These are phyloP conservation scores for Drosophila borealis DNA, from an alignment of 2,888 invertebrate genomes.

Conservation along the genomic window DNA sequence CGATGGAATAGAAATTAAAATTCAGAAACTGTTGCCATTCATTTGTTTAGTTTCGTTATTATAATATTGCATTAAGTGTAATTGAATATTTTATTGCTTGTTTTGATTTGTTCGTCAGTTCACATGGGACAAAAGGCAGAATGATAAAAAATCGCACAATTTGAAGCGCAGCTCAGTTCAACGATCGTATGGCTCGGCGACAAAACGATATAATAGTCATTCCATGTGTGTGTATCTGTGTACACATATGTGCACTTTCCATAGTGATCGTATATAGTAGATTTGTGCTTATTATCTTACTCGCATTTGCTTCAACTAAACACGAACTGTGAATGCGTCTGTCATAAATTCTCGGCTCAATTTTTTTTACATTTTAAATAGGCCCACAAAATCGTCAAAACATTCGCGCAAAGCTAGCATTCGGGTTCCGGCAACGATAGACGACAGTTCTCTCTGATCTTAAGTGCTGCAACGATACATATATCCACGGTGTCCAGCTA, in stretches of 20 bases:
- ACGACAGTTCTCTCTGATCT: slow-evolving; percentile 42
- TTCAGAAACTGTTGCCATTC: slow-evolving; percentile 28
- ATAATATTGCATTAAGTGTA: slow-evolving; percentile 25
- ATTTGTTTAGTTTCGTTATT: slow-evolving; percentile 16
- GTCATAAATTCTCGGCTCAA: slow-evolving; percentile 63
- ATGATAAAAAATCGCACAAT: slow-evolving; percentile 49
- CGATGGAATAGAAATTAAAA: slow-evolving; percentile 38
- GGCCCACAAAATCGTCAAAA: slow-evolving; percentile 51
- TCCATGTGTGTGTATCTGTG: not conserved
- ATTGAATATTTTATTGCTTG: slow-evolving; percentile 34
- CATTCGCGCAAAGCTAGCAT: slow-evolving; percentile 48
- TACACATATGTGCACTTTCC: slow-evolving; percentile 14
- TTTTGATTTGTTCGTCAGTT: slow-evolving; percentile 20
- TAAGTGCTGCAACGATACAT: not conserved
- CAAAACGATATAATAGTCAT: slow-evolving; percentile 35
- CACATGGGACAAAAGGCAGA: slow-evolving; percentile 33
- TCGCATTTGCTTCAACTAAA: slow-evolving; percentile 37
- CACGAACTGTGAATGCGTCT: slow-evolving; percentile 46
- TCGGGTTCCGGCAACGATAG: slow-evolving; percentile 44
- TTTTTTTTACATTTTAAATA: slow-evolving; percentile 40
- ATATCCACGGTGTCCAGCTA: not conserved
- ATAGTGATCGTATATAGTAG: slow-evolving; percentile 13
- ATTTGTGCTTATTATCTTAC: slow-evolving; percentile 56
- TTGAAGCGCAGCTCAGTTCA: slow-evolving; percentile 50
- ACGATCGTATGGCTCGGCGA: slow-evolving; percentile 33